A percentile compares a stretch with the other conserved stretches of the same genome.
Conservation (phyloP, 2,113 vertebrate species). For the Petrocephalus microphthalmus region DNA sequence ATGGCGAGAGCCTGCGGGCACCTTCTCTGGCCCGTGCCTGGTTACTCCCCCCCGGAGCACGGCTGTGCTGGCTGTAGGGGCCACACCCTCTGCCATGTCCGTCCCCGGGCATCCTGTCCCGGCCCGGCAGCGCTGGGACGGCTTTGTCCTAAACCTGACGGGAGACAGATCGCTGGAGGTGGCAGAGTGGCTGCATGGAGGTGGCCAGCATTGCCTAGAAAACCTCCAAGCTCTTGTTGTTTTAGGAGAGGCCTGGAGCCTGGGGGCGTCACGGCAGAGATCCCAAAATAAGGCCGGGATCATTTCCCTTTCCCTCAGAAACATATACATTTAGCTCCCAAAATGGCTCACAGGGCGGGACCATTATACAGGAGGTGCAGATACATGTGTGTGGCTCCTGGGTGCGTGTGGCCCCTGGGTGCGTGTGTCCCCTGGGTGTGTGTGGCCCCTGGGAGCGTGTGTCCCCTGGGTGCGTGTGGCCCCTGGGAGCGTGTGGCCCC, state of each 20-base stretch:
- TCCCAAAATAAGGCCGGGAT: slow-evolving; percentile 29
- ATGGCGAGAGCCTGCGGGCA: too few species aligned
- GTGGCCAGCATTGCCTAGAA: background rate
- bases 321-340: slow-evolving; percentile 51
- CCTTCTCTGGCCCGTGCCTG: background rate
- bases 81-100: background rate
- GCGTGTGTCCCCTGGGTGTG: too few species aligned
- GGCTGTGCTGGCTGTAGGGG: background rate
- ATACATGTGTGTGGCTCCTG: slow-evolving; percentile 18
- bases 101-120: background rate
- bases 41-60: background rate
- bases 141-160: slow-evolving; percentile 23
- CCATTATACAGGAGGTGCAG: slow-evolving; percentile 54
- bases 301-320: background rate
- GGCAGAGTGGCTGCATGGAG: slow-evolving; percentile 16
- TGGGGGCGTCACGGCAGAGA: slow-evolving; percentile 25
- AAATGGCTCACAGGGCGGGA: slow-evolving; percentile 54
- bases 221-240: background rate
- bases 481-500: background rate
- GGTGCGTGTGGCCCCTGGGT: background rate
- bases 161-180: slow-evolving; percentile 30
- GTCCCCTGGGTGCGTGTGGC: too few species aligned
- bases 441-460: too few species aligned
- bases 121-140: slow-evolving; percentile 22
- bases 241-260: background rate